Percentiles rank a stretch among this genome's conserved stretches.
Conservation (phyloP, 2,797 vertebrate genomes). For the Sphenodon punctatus region DNA sequence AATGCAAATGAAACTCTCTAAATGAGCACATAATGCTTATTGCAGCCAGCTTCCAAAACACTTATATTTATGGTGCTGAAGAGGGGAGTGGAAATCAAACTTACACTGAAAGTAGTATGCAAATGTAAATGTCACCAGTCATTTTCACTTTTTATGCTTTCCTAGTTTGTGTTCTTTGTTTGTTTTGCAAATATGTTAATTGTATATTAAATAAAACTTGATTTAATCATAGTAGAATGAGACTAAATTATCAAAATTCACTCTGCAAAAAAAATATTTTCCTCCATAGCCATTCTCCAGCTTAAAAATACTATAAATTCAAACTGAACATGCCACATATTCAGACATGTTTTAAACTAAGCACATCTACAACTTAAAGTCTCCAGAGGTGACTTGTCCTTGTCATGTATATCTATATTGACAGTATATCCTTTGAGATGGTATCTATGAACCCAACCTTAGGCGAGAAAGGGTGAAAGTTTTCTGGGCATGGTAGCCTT, state of each 20-base stretch:
- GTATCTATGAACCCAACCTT: too few species aligned
- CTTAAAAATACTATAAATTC: conserved; percentile 18
- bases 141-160: conserved; percentile 44
- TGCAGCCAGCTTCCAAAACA: conserved; percentile 35
- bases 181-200: conserved; percentile 52
- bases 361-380: neutral
- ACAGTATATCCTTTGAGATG: too few species aligned
- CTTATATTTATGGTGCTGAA: conserved; percentile 38
- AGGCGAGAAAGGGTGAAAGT: too few species aligned
- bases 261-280: neutral
- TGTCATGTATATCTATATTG: too few species aligned
- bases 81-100: conserved; percentile 16
- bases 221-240: conserved; percentile 50
- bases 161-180: conserved; percentile 51
- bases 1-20: conserved; percentile 59
- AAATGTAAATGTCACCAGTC: conserved; percentile 57
- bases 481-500: too few species aligned
- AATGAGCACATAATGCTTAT: conserved; percentile 43
- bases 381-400: neutral
- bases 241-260: conserved; percentile 41
- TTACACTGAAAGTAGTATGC: conserved; percentile 13
- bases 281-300: neutral
- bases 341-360: too few species aligned
- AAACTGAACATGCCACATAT: neutral
- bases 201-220: neutral